Percentiles rank a stretch among this genome's conserved stretches.
These are phyloP conservation scores for Emmelina monodactyla DNA, from an alignment of 2,888 invertebrate species.

Conservation along the genomic window DNA sequence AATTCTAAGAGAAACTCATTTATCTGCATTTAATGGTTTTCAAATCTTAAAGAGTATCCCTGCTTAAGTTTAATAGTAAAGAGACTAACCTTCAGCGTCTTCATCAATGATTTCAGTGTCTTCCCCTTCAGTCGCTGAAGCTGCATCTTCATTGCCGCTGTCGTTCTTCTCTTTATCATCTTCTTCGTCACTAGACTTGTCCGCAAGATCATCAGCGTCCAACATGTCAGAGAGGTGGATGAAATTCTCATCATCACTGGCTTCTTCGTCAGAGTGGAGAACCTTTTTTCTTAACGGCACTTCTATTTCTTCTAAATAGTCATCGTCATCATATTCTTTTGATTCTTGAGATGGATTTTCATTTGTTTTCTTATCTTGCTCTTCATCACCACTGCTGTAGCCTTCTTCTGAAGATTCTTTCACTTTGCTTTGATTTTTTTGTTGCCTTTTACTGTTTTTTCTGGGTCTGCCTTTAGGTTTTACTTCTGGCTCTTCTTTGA, in stretches of 20 bases:
- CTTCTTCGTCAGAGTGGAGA: conserved; percentile 32
- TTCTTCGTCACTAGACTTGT: conserved; percentile 13
- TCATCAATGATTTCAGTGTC: too few species aligned
- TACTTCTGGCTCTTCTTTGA: conserved; percentile 14
- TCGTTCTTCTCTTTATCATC: conserved; percentile 16
- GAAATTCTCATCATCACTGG: conserved; percentile 45
- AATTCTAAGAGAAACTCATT: too few species aligned
- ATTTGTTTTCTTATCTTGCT: conserved; percentile 11
- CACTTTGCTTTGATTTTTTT: conserved; percentile 18
- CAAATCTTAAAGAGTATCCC: too few species aligned
- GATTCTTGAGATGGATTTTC: conserved; percentile 6
- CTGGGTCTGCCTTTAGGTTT: conserved; percentile 17
- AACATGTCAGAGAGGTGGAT: conserved; percentile 45
- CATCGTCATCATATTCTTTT: conserved; percentile 20
- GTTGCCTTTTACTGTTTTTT: conserved; percentile 15
- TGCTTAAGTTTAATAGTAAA: too few species aligned
- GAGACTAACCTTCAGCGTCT: too few species aligned
- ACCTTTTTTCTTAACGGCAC: conserved; percentile 35
- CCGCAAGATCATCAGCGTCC: conserved; percentile 40
- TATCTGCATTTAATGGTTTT: too few species aligned
- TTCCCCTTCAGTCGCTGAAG: too few species aligned
- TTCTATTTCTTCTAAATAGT: conserved; percentile 42
- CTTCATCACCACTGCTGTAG: conserved; percentile 36
- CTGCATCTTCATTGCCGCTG: neutral
- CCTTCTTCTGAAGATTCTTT: conserved; percentile 51